These are phyloP conservation scores for Colletes latitarsis DNA, from an alignment of 1,140 invertebrate species.

Conservation along the genomic window DNA sequence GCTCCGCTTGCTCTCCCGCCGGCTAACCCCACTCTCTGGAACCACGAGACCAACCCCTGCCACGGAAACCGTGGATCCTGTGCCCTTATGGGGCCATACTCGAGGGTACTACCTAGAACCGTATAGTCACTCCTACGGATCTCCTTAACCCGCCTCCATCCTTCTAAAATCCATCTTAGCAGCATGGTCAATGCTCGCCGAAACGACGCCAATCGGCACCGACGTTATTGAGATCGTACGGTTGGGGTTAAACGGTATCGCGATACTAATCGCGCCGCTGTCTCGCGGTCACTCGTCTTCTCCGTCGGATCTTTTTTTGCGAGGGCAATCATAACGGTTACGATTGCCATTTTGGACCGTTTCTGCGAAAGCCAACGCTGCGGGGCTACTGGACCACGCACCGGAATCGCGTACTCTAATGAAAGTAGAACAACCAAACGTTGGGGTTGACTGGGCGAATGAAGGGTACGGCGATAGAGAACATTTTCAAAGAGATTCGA, in stretches of 20 bases:
- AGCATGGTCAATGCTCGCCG: constrained; percentile 41
- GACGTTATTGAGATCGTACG: constrained; percentile 43
- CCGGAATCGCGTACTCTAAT: no score
- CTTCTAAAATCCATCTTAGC: constrained; percentile 59
- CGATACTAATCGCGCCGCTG: constrained; percentile 36
- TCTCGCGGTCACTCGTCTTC: not conserved
- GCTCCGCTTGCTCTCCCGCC: constrained; percentile 41
- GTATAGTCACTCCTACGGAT: constrained; percentile 77
- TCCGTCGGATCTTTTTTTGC: no score
- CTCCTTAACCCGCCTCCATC: constrained; percentile 74
- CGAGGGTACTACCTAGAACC: constrained; percentile 61
- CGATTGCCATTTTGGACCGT: no score
- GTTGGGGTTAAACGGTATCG: constrained; percentile 12
- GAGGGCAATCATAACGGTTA: no score
- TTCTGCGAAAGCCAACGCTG: no score
- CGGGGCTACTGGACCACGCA: no score
- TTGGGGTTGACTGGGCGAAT: no score
- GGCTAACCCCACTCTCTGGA: constrained; percentile 65
- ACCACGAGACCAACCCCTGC: constrained; percentile 77
- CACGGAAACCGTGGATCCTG: constrained; percentile 66
- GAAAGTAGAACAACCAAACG: no score
- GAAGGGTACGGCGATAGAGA: no score
- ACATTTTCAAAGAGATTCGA: no score
- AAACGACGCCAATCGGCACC: constrained; percentile 29
- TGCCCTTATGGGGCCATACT: constrained; percentile 69